Evolutionary conservation across 2,797 vertebrate species (phyloP).

Genomic region (Australoheros facetus): DNA sequence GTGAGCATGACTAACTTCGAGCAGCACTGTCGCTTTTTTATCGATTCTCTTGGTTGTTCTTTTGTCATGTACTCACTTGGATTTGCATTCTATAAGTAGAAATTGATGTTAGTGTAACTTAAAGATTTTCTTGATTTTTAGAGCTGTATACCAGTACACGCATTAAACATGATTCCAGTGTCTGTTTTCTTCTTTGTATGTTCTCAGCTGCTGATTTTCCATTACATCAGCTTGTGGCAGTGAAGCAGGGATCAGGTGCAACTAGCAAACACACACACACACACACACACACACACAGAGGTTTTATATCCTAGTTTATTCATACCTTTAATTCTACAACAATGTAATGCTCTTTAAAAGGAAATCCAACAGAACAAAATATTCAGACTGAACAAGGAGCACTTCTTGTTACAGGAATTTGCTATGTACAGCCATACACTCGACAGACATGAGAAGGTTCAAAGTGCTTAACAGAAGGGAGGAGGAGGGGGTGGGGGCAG

Average conservation of each 20-base stretch:
- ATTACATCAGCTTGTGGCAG: not conserved
- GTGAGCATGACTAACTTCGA: constrained; percentile 77
- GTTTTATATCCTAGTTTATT: constrained; percentile 70
- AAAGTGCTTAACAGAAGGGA: constrained; percentile 77
- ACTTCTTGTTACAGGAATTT: constrained; percentile 79
- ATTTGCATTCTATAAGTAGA: constrained; percentile 74
- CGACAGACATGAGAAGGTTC: constrained; percentile 68
- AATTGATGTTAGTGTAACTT: constrained; percentile 74
- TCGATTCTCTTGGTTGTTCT: constrained; percentile 69
- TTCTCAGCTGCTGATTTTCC: constrained; percentile 12
- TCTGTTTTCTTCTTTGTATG: constrained; percentile 12
- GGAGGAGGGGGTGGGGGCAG: not conserved
- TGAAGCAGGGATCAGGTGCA: not conserved
- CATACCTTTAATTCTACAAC: constrained; percentile 78
- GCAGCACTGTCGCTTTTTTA: constrained; percentile 58
- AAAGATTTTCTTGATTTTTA: constrained; percentile 72
- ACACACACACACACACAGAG: constrained; percentile 12
- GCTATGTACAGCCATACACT: constrained; percentile 81
- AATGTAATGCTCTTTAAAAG: constrained; percentile 77
- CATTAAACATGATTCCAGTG: constrained; percentile 78
- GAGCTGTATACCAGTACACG: constrained; percentile 71
- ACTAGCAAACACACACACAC: constrained; percentile 15
- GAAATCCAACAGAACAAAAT: constrained; percentile 78
- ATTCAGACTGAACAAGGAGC: constrained; percentile 80
- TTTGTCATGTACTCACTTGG: constrained; percentile 72